Evolutionary conservation across 2,113 vertebrate species (phyloP).

Genomic region (Boleophthalmus pectinirostris): DNA sequence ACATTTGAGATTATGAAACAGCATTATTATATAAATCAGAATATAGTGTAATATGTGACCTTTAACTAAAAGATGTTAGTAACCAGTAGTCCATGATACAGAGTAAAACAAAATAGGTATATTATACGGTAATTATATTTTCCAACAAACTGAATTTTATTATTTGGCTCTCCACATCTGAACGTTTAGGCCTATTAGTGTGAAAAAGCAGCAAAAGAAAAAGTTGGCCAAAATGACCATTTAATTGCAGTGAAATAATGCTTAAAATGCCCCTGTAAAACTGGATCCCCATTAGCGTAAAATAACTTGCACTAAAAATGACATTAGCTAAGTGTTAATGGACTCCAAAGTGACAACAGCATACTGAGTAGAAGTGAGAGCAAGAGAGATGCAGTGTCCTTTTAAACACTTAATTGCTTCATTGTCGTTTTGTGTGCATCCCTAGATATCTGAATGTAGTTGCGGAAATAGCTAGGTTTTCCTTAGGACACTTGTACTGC

Average conservation of each 20-base stretch:
- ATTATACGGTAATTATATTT: too few species aligned
- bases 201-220: too few species aligned
- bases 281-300: conserved; percentile 1
- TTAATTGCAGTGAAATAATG: not conserved
- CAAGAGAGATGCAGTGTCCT: conserved; percentile 6
- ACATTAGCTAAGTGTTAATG: conserved; percentile 10
- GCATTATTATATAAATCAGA: too few species aligned
- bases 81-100: not conserved
- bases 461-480: not conserved
- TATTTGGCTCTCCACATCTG: not conserved
- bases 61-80: too few species aligned
- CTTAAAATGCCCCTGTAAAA: not conserved
- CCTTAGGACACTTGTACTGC: conserved; percentile 5
- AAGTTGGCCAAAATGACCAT: conserved; percentile 2
- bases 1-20: too few species aligned
- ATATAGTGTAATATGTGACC: too few species aligned
- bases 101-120: not conserved
- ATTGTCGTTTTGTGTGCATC: not conserved
- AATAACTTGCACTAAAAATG: conserved; percentile 2
- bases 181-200: not conserved
- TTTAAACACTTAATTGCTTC: not conserved
- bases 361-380: conserved; percentile 3
- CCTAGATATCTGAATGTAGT: not conserved
- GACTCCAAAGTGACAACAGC: conserved; percentile 1
- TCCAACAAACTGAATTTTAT: too few species aligned